Evolutionary conservation across 2,888 invertebrate species (phyloP), one percentile per base, ranked within the genome.

Genomic region (Lochmaea capreae): DNA sequence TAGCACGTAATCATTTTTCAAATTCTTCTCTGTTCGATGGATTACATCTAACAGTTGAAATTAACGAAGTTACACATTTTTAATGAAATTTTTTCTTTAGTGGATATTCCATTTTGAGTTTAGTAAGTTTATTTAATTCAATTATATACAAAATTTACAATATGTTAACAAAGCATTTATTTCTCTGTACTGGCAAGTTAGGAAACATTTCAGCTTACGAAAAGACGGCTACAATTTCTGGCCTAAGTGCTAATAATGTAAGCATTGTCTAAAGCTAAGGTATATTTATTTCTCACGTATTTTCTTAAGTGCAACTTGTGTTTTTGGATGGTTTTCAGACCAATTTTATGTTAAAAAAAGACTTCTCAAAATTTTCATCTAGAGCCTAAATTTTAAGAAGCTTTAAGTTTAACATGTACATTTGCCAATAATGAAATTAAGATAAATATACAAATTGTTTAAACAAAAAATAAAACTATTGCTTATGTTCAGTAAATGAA

Each of bases 141-240:
- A 39, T 39, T 9, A 33, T 39, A 39, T 39, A 39, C 33, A 39
- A 39, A 39, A 39, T 39, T 39, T 39, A 9, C 0, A 39, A 39
- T 39, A 39, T 9, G 8, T 39, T 39, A 39, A 39, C 26, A 26
- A 26, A 26, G 4, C 33, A 33, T 33, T 39, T 8, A 39, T 39
- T 39, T 39, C 8, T 39, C 33, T 39, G 1, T 9, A 39, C 33
- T 39, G 33, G 59, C 12, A 12, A 59, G 8, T 39, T 18, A 18
- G 43, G 16, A 42, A 63, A 63, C 43, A 63, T 63, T 63, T 63
- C 42, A 18, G 12, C 11, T 43, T 18, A 16, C 62, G n/a, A 42
- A 18, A 43, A 63, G 12, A 63, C 62, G 6, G 62, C n/a, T 63
- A 42, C 42, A 43, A 63, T 63, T 42, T 63, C 62, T 63, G 11